Conservation (phyloP, 1,140 invertebrate genomes). For the Solenopsis fugax region DNA sequence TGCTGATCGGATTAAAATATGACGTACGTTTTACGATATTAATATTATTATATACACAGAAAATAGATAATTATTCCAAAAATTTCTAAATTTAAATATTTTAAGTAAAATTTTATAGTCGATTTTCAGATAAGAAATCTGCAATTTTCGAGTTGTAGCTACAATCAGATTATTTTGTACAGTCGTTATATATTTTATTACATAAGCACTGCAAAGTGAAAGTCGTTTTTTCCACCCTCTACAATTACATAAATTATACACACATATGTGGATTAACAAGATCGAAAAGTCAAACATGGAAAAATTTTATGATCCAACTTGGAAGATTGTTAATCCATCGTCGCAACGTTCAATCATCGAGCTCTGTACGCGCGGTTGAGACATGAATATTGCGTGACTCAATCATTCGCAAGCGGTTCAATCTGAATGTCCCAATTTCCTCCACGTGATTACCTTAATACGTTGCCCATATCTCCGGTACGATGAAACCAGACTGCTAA, state of each 20-base stretch:
- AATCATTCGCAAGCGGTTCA: conserved; percentile 67
- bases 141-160: neutral
- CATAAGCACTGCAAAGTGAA: neutral
- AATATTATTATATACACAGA: conserved; percentile 10
- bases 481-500: conserved; percentile 53
- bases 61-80: conserved; percentile 1
- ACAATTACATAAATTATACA: neutral
- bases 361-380: conserved; percentile 15
- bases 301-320: neutral
- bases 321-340: conserved; percentile 43
- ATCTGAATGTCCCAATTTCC: conserved; percentile 72
- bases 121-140: neutral
- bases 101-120: neutral
- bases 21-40: conserved; percentile 1
- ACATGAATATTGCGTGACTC: conserved; percentile 73
- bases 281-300: neutral
- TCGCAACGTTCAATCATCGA: conserved; percentile 51
- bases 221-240: neutral
- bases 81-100: conserved; percentile 1
- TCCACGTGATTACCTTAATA: conserved; percentile 69
- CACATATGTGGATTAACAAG: neutral
- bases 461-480: conserved; percentile 61
- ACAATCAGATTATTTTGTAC: neutral
- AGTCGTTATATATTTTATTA: neutral
- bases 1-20: conserved; percentile 46